These are phyloP conservation scores for Enoplosus armatus DNA, from an alignment of 2,797 vertebrate species.

Conservation along the genomic window DNA sequence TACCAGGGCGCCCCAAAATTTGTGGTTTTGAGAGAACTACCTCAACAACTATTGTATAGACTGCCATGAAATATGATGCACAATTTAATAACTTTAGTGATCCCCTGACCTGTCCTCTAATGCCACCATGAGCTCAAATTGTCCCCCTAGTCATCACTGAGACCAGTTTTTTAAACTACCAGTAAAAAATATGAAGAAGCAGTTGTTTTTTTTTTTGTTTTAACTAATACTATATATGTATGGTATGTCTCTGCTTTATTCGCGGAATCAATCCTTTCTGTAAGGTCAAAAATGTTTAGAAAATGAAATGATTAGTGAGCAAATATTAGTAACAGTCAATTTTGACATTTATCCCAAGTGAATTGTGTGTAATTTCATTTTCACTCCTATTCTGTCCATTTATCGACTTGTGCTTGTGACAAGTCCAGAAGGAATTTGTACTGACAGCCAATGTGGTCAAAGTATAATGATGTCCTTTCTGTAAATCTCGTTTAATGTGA, in stretches of 20 bases:
- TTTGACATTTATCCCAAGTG: conserved; percentile 25
- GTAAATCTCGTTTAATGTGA: conserved; percentile 44
- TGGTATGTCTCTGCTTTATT: neutral
- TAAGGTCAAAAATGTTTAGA: neutral
- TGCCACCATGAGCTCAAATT: neutral
- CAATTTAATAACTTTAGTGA: too few relatives aligned
- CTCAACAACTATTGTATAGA: too few relatives aligned
- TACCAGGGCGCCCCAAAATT: too few relatives aligned
- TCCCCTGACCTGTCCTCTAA: too few relatives aligned
- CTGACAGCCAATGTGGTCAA: conserved; percentile 30
- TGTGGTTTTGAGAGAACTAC: too few relatives aligned
- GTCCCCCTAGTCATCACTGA: neutral
- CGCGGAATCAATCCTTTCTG: neutral
- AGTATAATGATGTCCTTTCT: conserved; percentile 38
- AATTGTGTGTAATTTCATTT: conserved; percentile 24
- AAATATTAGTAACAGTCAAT: neutral
- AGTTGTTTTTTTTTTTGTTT: neutral
- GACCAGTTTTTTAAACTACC: neutral
- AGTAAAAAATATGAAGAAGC: neutral
- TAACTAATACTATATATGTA: neutral
- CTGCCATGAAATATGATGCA: too few relatives aligned
- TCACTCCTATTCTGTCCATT: conserved; percentile 57
- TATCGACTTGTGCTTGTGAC: conserved; percentile 19
- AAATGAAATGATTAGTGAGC: neutral
- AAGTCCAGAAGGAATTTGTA: conserved; percentile 36